Evolutionary conservation across 1,140 invertebrate species (phyloP).

Genomic region (Spodoptera frugiperda): DNA sequence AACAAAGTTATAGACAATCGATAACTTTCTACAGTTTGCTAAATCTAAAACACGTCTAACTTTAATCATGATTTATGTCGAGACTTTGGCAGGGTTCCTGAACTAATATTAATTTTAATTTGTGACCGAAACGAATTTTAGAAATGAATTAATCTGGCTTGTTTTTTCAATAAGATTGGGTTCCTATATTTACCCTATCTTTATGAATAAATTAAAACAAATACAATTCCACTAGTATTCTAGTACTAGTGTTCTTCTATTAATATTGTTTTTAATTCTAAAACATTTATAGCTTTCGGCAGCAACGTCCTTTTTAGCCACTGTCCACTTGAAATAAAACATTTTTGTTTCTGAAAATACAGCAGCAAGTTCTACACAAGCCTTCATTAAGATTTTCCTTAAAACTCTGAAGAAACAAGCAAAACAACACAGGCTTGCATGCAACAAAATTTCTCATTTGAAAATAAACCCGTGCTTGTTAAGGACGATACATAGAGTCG

Average conservation of each 20-base stretch:
- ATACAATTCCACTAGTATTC: too few relatives aligned
- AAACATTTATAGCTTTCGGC: too few relatives aligned
- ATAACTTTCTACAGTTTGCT: slow-evolving; percentile 8
- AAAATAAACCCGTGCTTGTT: slow-evolving; percentile 56
- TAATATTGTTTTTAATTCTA: too few relatives aligned
- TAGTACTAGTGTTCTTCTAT: too few relatives aligned
- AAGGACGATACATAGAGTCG: slow-evolving; percentile 52
- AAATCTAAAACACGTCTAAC: slow-evolving; percentile 33
- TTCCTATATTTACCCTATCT: neutral
- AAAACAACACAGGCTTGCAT: slow-evolving; percentile 20
- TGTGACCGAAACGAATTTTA: slow-evolving; percentile 32
- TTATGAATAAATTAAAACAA: too few relatives aligned
- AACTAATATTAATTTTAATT: slow-evolving; percentile 48
- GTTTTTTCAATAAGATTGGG: neutral
- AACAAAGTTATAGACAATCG: neutral
- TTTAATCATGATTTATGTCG: slow-evolving; percentile 43
- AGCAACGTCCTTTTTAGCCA: too few relatives aligned
- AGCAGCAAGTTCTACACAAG: neutral
- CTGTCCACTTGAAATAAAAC: too few relatives aligned
- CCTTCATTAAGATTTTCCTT: slow-evolving; percentile 9
- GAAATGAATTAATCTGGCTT: slow-evolving; percentile 20
- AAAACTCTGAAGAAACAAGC: slow-evolving; percentile 5
- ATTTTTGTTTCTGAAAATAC: too few relatives aligned
- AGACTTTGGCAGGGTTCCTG: slow-evolving; percentile 25
- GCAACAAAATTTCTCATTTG: slow-evolving; percentile 50